These are phyloP conservation scores for Sterna hirundo DNA, from an alignment of 2,113 vertebrate genomes.

Conservation along the genomic window DNA sequence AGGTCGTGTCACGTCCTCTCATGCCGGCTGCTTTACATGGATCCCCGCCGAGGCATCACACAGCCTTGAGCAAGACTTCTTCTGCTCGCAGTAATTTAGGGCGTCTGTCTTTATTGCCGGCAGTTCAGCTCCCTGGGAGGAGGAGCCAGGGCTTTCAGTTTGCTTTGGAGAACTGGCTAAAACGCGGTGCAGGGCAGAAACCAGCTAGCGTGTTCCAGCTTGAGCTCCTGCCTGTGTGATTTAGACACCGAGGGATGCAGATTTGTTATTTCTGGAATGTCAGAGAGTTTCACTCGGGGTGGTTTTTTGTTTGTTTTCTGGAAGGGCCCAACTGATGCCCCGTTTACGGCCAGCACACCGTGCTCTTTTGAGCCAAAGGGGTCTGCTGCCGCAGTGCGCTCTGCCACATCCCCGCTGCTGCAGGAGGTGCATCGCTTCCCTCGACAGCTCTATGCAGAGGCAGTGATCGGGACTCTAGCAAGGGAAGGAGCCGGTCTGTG, in stretches of 20 bases:
- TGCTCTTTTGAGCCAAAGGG: not conserved
- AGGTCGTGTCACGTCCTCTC: constrained; percentile 69
- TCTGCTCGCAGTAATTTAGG: constrained; percentile 48
- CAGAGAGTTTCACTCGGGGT: constrained; percentile 54
- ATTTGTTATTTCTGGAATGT: constrained; percentile 68
- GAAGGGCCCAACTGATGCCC: not conserved
- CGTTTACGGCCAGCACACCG: not conserved
- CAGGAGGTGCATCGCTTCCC: not conserved
- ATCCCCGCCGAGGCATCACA: not conserved
- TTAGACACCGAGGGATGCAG: constrained; percentile 43
- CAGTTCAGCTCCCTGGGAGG: constrained; percentile 15
- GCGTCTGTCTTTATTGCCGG: constrained; percentile 49
- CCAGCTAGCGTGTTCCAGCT: constrained; percentile 51
- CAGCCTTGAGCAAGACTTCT: constrained; percentile 64
- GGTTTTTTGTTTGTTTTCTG: constrained; percentile 29
- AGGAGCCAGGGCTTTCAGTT: constrained; percentile 6
- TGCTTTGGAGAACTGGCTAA: constrained; percentile 40
- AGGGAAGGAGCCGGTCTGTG: not conserved
- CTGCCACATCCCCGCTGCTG: not conserved
- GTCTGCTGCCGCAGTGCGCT: not conserved
- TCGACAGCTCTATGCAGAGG: accelerated
- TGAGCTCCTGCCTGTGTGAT: constrained; percentile 17
- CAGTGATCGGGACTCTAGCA: not conserved
- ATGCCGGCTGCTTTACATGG: constrained; percentile 49
- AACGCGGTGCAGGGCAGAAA: not conserved